Evolutionary conservation across 1,140 invertebrate genomes (phyloP).

Genomic region (Pseudomyrmex pallidus): DNA sequence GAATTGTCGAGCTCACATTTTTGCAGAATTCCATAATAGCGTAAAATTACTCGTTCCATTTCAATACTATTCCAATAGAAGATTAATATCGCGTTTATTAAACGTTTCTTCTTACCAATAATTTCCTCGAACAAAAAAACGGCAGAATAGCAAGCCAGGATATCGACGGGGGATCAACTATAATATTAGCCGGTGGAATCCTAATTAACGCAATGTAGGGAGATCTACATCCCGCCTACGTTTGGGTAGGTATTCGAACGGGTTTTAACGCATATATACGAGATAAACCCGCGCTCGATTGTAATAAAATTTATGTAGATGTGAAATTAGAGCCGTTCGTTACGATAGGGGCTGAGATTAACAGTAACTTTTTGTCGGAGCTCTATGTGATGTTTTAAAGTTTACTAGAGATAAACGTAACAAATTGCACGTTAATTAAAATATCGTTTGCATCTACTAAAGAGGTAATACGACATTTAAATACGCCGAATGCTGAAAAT

Average conservation of each 20-base stretch:
- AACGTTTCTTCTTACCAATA: background rate
- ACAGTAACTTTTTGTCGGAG: background rate
- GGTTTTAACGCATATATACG: background rate
- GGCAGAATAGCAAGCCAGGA: background rate
- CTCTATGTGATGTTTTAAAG: background rate
- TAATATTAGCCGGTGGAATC: background rate
- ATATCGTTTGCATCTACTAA: background rate
- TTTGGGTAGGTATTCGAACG: background rate
- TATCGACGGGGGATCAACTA: background rate
- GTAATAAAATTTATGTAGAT: background rate
- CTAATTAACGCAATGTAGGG: background rate
- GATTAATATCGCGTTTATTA: constrained; percentile 1
- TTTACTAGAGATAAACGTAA: background rate
- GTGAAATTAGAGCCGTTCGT: constrained; percentile 4
- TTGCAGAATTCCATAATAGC: background rate
- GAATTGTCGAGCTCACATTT: constrained; percentile 8
- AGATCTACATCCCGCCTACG: no score
- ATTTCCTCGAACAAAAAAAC: background rate
- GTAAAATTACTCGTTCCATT: background rate
- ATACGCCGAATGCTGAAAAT: background rate
- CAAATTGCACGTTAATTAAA: constrained; percentile 21
- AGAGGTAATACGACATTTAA: constrained; percentile 21
- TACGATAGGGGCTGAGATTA: background rate
- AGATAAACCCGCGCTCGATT: background rate
- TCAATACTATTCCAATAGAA: background rate